Percentiles rank a stretch among this genome's conserved stretches.
Conservation (phyloP, 2,113 vertebrate species). For the Sterrhoptilus dennistouni region DNA sequence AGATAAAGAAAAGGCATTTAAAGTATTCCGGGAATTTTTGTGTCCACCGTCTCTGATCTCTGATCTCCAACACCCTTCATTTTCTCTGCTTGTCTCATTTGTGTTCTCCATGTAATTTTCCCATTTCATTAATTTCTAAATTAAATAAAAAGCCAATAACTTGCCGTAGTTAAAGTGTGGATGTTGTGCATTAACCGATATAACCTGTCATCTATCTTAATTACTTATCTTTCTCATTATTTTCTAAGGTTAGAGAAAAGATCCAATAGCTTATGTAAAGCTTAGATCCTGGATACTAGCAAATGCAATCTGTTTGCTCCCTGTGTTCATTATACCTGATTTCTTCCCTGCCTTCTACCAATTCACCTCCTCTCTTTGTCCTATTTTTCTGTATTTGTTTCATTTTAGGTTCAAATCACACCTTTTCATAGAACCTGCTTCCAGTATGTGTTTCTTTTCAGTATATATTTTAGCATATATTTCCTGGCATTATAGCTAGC, state of each 20-base stretch:
- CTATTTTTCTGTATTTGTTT: not conserved
- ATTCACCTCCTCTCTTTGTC: not conserved
- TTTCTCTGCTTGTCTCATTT: not conserved
- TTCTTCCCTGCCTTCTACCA: not conserved
- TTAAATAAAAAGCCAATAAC: not conserved
- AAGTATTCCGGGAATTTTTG: not conserved
- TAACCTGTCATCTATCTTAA: not conserved
- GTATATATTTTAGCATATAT: not conserved
- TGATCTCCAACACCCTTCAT: not conserved
- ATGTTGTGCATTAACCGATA: not conserved
- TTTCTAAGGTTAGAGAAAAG: not conserved
- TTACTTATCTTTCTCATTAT: not conserved
- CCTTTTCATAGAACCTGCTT: not conserved
- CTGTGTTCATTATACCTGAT: not conserved
- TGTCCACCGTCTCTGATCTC: not conserved
- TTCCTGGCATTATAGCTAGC: not conserved
- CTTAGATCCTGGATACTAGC: not conserved
- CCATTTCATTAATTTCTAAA: slow-evolving; percentile 13
- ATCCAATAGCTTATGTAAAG: not conserved
- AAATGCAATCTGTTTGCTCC: not conserved
- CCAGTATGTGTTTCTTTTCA: not conserved
- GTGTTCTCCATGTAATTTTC: not conserved
- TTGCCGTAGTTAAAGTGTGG: not conserved
- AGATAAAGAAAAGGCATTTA: not conserved
- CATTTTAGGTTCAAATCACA: not conserved